phyloP scores from a whole-genome alignment of 2,797 vertebrate genomes.

The Bucorvus abyssinicus region DNA sequence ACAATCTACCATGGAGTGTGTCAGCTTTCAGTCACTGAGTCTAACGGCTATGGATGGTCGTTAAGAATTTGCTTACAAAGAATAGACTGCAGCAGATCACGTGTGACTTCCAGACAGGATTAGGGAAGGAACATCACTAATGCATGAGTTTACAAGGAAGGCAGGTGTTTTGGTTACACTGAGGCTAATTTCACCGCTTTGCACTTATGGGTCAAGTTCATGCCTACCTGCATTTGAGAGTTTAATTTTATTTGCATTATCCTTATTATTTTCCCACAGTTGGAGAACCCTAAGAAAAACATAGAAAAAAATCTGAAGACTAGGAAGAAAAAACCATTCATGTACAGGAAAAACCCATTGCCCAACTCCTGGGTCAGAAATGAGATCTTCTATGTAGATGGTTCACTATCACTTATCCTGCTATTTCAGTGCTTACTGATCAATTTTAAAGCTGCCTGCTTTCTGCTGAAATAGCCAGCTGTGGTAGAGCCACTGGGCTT shows the following conservation, averaged over 20 bases:
- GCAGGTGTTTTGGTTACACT: not conserved
- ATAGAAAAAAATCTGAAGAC: not conserved
- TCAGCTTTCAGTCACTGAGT: not conserved
- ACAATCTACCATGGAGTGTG: not conserved
- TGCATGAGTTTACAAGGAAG: not conserved
- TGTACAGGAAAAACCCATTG: not conserved
- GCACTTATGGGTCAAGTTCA: not conserved
- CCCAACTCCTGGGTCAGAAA: not conserved
- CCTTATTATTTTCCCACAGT: not conserved
- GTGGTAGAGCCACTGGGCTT: slow-evolving; percentile 34
- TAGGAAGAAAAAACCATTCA: not conserved
- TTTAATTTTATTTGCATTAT: not conserved
- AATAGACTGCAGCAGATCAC: not conserved
- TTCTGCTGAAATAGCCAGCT: slow-evolving; percentile 40
- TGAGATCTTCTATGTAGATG: not conserved
- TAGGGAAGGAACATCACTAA: not conserved
- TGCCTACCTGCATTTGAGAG: not conserved
- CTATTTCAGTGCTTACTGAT: not conserved
- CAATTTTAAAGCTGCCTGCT: not conserved
- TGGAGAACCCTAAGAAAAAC: not conserved
- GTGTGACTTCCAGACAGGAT: not conserved
- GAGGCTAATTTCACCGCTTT: not conserved
- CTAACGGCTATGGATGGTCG: not conserved
- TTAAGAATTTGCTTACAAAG: not conserved
- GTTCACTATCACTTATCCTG: not conserved